Percentiles rank a stretch among this genome's conserved stretches.
These are phyloP conservation scores for Callipepla californica DNA, from an alignment of 2,113 vertebrate species.

Conservation along the genomic window DNA sequence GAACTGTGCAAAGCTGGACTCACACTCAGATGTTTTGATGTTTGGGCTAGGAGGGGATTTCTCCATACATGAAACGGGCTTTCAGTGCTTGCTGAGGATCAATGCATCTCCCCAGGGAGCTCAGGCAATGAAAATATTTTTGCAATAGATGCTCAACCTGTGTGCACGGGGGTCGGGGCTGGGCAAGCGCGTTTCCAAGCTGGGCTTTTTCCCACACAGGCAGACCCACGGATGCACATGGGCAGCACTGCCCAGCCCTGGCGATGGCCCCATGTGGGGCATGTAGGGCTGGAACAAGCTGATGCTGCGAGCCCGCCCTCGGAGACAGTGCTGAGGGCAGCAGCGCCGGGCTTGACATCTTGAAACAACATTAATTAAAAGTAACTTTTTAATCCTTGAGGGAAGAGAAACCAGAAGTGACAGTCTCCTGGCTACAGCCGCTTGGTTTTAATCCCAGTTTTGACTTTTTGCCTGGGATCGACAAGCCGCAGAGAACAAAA, in stretches of 20 bases:
- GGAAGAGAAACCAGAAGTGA: constrained; percentile 53
- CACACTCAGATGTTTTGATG: constrained; percentile 41
- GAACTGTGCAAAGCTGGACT: constrained; percentile 46
- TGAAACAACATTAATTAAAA: constrained; percentile 57
- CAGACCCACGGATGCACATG: rapidly evolving
- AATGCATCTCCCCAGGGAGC: not conserved
- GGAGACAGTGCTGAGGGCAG: not conserved
- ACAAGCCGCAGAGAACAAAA: constrained; percentile 59
- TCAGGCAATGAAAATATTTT: constrained; percentile 55
- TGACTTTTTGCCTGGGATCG: constrained; percentile 51
- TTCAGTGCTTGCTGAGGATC: not conserved
- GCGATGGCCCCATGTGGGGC: not conserved
- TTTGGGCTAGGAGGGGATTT: constrained; percentile 57
- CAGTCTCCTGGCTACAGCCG: constrained; percentile 45
- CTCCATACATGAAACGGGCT: constrained; percentile 60
- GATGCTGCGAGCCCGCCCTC: not conserved
- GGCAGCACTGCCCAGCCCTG: not conserved
- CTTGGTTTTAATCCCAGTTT: constrained; percentile 41
- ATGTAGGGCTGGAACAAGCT: not conserved
- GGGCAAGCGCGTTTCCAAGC: not conserved
- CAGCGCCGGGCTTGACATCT: not conserved
- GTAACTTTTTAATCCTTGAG: constrained; percentile 32
- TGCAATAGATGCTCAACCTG: not conserved
- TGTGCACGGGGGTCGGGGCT: rapidly evolving
- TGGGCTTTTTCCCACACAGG: not conserved